Evolutionary conservation across 23 tunicate genomes (phyloP).

Genomic region (Ascidia mentula): DNA sequence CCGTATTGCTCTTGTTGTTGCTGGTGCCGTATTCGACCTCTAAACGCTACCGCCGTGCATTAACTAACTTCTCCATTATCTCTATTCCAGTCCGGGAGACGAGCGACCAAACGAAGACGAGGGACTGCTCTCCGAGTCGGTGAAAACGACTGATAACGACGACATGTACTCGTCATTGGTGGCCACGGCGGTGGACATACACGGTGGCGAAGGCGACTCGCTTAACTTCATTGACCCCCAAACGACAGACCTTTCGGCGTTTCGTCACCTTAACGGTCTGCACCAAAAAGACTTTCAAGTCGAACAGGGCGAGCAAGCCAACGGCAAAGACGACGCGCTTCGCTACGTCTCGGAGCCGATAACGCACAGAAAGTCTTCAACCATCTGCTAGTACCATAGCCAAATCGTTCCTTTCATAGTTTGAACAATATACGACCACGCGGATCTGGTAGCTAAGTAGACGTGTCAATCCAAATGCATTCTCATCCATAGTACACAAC

Average conservation of each 20-base stretch:
- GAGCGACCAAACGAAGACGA: background rate
- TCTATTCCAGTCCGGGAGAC: background rate
- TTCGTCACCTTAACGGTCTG: background rate
- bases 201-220: background rate
- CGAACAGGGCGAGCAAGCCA: background rate
- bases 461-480: conserved; percentile 7
- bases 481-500: too few species aligned
- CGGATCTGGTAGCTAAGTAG: too few species aligned
- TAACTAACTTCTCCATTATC: too few species aligned
- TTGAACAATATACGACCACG: too few species aligned
- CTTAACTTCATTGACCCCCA: background rate
- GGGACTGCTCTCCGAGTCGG: background rate
- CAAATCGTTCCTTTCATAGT: too few species aligned
- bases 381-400: background rate
- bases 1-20: too few species aligned
- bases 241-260: background rate
- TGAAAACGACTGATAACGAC: background rate
- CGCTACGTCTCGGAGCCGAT: background rate
- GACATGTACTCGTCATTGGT: conserved; percentile 1
- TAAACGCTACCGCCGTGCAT: too few species aligned
- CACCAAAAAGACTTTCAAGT: conserved; percentile 1
- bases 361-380: conserved; percentile 2
- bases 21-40: too few species aligned
- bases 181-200: background rate
- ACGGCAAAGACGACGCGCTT: background rate